phyloP scores from a whole-genome alignment of 2,888 invertebrate species.

The Barypeithes pellucidus region DNA sequence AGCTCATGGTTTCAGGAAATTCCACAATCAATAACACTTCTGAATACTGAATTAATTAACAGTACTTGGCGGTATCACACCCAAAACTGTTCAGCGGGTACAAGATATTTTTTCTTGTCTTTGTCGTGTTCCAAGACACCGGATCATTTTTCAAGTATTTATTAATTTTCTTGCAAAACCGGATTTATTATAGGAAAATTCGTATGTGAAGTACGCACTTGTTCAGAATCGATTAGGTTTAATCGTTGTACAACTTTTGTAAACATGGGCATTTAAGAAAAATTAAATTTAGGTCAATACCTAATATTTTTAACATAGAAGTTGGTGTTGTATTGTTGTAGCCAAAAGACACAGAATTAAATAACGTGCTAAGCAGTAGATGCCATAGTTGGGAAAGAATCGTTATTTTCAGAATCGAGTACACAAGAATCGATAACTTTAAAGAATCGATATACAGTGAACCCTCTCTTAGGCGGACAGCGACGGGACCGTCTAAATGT shows the following conservation, averaged over 20 bases:
- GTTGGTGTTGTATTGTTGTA: no score
- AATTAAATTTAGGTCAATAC: background rate
- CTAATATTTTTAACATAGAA: background rate
- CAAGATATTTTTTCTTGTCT: background rate
- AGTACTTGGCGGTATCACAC: background rate
- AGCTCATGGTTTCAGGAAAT: background rate
- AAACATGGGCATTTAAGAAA: background rate
- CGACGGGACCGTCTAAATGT: no score
- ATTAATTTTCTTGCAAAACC: slow-evolving; percentile 9
- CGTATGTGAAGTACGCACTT: background rate
- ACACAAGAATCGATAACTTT: no score
- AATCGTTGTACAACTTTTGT: background rate
- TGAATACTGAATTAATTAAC: no score
- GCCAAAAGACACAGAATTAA: no score
- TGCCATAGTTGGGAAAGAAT: no score
- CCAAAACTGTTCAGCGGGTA: background rate
- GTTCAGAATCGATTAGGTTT: background rate
- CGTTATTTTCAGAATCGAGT: no score
- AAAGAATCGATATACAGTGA: no score
- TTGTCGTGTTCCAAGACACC: background rate
- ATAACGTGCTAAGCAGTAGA: no score
- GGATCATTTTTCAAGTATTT: background rate
- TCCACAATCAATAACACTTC: background rate
- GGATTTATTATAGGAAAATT: slow-evolving; percentile 9
- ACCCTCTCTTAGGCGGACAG: no score